A percentile compares a stretch with the other conserved stretches of the same genome.
These are phyloP conservation scores for Poecilia wingei DNA, from an alignment of 2,797 vertebrate species.

Conservation along the genomic window DNA sequence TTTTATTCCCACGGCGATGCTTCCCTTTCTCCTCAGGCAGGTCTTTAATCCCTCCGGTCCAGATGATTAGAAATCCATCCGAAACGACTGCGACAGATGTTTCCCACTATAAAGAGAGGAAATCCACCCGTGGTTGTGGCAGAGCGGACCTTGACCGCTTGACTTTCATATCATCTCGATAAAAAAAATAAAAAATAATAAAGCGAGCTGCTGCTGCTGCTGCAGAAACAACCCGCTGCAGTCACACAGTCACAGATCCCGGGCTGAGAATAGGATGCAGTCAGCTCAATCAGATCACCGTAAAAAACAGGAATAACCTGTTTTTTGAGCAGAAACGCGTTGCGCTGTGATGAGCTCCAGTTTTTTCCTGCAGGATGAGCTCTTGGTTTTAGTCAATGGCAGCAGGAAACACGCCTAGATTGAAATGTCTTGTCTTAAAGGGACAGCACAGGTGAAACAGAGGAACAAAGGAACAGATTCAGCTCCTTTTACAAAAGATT, in stretches of 20 bases:
- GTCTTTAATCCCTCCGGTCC: slow-evolving; percentile 23
- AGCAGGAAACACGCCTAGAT: slow-evolving; percentile 87
- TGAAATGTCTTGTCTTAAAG: slow-evolving; percentile 83
- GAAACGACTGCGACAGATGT: slow-evolving; percentile 52
- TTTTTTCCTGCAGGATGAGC: slow-evolving; percentile 68
- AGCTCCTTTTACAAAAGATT: background rate
- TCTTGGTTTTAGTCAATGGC: slow-evolving; percentile 77
- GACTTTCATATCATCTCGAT: slow-evolving; percentile 76
- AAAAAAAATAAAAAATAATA: slow-evolving; percentile 28
- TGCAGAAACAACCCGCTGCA: background rate
- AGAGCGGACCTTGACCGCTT: slow-evolving; percentile 78
- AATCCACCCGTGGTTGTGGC: slow-evolving; percentile 49
- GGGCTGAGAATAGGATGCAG: background rate
- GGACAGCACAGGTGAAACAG: slow-evolving; percentile 72
- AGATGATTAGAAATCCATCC: slow-evolving; percentile 45
- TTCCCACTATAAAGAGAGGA: slow-evolving; percentile 31
- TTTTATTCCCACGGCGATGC: slow-evolving; percentile 12
- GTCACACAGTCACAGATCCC: background rate
- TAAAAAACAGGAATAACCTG: slow-evolving; percentile 3
- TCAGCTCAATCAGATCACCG: background rate
- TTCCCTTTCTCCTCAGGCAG: slow-evolving; percentile 46
- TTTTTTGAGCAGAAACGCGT: slow-evolving; percentile 2
- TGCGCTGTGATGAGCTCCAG: slow-evolving; percentile 32
- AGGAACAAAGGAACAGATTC: slow-evolving; percentile 74
- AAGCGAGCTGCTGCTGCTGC: slow-evolving; percentile 20